A percentile compares a stretch with the other conserved stretches of the same genome.
Conservation (phyloP, 1,140 invertebrate genomes). For the Zaprionus gabonicus region DNA sequence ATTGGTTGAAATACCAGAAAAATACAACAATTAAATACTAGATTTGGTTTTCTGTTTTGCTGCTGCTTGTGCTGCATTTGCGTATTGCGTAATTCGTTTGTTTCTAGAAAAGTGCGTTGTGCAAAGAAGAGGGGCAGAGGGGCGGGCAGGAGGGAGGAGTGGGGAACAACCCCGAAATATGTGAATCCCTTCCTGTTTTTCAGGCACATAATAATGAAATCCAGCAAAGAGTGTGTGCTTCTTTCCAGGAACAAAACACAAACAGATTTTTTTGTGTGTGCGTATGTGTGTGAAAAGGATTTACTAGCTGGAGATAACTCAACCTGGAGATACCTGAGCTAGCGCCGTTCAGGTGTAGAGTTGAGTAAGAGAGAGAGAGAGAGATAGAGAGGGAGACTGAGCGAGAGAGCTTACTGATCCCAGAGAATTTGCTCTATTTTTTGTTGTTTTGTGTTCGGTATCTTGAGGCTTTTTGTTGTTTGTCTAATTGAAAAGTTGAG, state of each 20-base stretch:
- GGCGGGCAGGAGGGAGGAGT: not conserved
- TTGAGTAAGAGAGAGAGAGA: not conserved
- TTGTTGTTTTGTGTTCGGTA: slow-evolving; percentile 22
- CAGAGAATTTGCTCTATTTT: slow-evolving; percentile 70
- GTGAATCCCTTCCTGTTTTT: slow-evolving; percentile 55
- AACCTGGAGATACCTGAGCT: slow-evolving; percentile 75
- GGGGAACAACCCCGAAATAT: slow-evolving; percentile 50
- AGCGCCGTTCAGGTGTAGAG: slow-evolving; percentile 5
- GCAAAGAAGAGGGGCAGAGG: not conserved
- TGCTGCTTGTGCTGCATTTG: slow-evolving; percentile 35
- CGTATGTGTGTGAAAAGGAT: slow-evolving; percentile 73
- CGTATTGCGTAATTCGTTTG: slow-evolving; percentile 56
- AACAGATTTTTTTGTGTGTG: not conserved
- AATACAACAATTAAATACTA: slow-evolving; percentile 59
- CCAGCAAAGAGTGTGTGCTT: slow-evolving; percentile 32
- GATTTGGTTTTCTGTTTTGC: slow-evolving; percentile 29
- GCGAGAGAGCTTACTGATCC: slow-evolving; percentile 28
- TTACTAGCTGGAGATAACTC: slow-evolving; percentile 60
- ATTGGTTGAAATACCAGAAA: slow-evolving; percentile 75
- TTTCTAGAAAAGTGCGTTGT: slow-evolving; percentile 46
- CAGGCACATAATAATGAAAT: slow-evolving; percentile 32
- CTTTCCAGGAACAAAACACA: slow-evolving; percentile 65
- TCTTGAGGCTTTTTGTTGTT: slow-evolving; percentile 29
- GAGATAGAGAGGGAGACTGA: slow-evolving; percentile 3
- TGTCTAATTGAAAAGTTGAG: slow-evolving; percentile 72